Evolutionary conservation across 2,888 invertebrate genomes (phyloP), one percentile per base, ranked within the genome.

Genomic region (Melikaiella ostensackeni): DNA sequence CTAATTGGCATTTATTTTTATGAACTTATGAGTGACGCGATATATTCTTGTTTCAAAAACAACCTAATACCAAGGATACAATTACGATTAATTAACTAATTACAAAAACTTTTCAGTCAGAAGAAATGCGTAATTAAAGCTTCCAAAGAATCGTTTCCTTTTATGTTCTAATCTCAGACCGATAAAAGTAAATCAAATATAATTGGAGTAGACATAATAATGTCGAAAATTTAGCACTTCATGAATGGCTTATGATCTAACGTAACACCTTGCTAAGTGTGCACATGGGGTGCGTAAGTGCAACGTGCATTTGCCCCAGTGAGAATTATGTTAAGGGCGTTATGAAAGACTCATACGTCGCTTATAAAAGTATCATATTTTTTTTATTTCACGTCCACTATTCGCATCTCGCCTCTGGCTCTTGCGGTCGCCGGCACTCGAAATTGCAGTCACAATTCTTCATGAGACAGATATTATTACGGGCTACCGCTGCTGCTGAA

Each of bases 371-470:
- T 77, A 84, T 83, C 74, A 83, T 82, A 82, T 84, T 85, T 84
- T n/a, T 84, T 66, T 75, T 74, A 21, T 57, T 75, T 13, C 46
- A 33, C 70, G 63, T 70, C 30, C 35, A 27, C 19, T 38, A 30
- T 57, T n/a, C 64, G 55, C 59, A 59, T 59, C 16, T 38, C 63
- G 66, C 79, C 79, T 50, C 64, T 77, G 79, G 55, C 66, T 78
- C 75, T 77, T 76, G 77, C 63, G 70, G 73, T 64, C 24, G 62
- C 62, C 74, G 78, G 76, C 83, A 84, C 85, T 86, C 86, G 86
- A 88, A 90, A 89, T 89, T 89, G 84, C 88, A 81, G 83, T 87
- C 88, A 86, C 88, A 86, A 87, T 87, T 89, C 88, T 88, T 88
- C 85, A 66, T 76, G 84, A 86, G 88, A 88, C 88, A 86, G 88